Evolutionary conservation across 2,888 invertebrate genomes (phyloP).

Genomic region (Barypeithes pellucidus): DNA sequence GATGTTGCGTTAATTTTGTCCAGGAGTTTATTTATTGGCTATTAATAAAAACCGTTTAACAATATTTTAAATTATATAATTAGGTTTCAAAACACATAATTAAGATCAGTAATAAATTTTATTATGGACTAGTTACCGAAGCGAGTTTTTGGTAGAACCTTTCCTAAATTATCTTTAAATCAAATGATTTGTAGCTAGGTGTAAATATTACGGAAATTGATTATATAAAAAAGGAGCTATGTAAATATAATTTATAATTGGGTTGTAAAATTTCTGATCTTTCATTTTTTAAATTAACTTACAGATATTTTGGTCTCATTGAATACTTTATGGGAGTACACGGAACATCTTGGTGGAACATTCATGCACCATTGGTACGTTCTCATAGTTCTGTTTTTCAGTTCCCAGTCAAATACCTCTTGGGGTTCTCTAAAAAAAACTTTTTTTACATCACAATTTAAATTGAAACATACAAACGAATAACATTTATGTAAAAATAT

Average conservation of each 20-base stretch:
- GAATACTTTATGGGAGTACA: conserved; percentile 80
- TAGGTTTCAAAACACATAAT: not conserved
- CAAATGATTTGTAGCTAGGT: conserved; percentile 11
- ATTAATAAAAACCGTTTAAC: not conserved
- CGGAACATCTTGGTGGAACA: conserved; percentile 86
- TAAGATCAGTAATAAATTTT: conserved; percentile 3
- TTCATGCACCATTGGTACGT: conserved; percentile 86
- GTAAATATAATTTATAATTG: not conserved
- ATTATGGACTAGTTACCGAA: conserved; percentile 3
- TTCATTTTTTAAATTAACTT: conserved; percentile 61
- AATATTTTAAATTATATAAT: conserved; percentile 2
- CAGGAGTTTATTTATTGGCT: not conserved
- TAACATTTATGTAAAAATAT: no score
- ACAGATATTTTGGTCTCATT: conserved; percentile 82
- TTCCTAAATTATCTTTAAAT: conserved; percentile 5
- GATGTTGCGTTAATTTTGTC: no score
- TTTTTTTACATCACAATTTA: not conserved
- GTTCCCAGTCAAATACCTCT: conserved; percentile 37
- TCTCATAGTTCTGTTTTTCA: conserved; percentile 73
- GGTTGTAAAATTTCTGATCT: no score
- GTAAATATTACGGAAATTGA: not conserved
- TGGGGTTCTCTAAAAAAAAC: conserved; percentile 46
- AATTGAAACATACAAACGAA: no score
- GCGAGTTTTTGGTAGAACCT: not conserved
- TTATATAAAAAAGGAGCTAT: not conserved